phyloP scores from a whole-genome alignment of 1,140 invertebrate genomes.

The Diorhabda carinulata region DNA sequence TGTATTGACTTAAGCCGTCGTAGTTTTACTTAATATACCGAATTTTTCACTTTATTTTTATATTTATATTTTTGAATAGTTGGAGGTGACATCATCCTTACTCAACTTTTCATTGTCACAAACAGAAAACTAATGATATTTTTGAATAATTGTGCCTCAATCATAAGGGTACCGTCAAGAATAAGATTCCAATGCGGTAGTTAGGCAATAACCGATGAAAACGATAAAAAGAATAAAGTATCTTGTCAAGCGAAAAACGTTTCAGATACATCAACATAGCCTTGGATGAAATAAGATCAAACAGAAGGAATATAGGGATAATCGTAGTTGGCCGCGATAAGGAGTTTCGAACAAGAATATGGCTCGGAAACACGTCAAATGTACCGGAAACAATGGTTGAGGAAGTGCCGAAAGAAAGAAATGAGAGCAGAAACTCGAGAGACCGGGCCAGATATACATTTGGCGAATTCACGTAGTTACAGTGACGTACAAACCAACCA shows the following conservation, averaged over 20 bases:
- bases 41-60: too few relatives aligned
- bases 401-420: slow-evolving; percentile 28
- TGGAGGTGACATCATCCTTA: too few relatives aligned
- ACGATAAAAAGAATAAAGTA: slow-evolving; percentile 10
- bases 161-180: background rate
- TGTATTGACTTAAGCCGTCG: too few relatives aligned
- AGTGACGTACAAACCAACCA: background rate
- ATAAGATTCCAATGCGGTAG: background rate
- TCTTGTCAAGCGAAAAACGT: slow-evolving; percentile 14
- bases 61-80: too few relatives aligned
- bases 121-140: too few relatives aligned
- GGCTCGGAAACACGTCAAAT: slow-evolving; percentile 39
- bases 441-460: slow-evolving; percentile 14
- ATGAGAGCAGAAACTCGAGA: background rate
- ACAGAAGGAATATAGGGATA: slow-evolving; percentile 30
- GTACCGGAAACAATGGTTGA: slow-evolving; percentile 39
- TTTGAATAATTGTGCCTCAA: too few relatives aligned
- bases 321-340: slow-evolving; percentile 38
- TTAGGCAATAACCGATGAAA: background rate
- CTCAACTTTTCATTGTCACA: too few relatives aligned
- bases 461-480: background rate
- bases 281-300: slow-evolving; percentile 32
- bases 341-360: slow-evolving; percentile 37
- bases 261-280: slow-evolving; percentile 14
- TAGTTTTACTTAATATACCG: too few relatives aligned